Evolutionary conservation across 2,797 vertebrate species (phyloP), one percentile per base, ranked within the genome.

Genomic region (Geotrypetes seraphini): DNA sequence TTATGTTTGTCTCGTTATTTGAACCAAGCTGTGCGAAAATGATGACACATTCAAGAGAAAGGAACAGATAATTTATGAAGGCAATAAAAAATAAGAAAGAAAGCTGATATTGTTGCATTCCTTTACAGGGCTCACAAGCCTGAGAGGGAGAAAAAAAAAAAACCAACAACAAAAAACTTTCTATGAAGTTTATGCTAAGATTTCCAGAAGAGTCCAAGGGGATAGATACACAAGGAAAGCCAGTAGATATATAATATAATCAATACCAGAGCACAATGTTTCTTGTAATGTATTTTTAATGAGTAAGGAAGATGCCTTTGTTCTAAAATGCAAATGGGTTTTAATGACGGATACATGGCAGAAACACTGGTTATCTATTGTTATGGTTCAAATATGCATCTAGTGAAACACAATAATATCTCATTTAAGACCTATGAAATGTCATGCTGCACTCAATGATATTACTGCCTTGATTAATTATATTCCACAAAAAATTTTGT

Each of bases 241-340:
- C 33, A 50, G 52, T 16, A 48, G 47, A 54, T 29, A 60, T 7
- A 59, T 47, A n/a, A n/a, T n/a, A n/a, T n/a, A 57, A 72, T 69
- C 71, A 47, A 73, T 64, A 68, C 40, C 60, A 43, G 39, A 47
- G 44, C 45, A 48, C 41, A 33, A 24, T 35, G 37, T 46, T 53
- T 61, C 57, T 53, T 69, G 49, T 63, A 68, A 71, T 73, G 56
- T 54, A 66, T 67, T 61, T 71, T 76, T 79, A 68, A 78, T 61
- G 59, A 48, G 38, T 43, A 33, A 57, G 55, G 56, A 53, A 66
- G 51, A 56, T 25, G 32, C 42, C n/a, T 53, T 37, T 47, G 49
- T 60, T 73, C 48, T 60, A 54, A 64, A 63, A 78, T 72, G 56
- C 61, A 74, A 73, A 71, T 65, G 16, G 48, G n/a, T 38, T 71